phyloP scores from a whole-genome alignment of 2,797 vertebrate genomes.

The Tragelaphus eurycerus region DNA sequence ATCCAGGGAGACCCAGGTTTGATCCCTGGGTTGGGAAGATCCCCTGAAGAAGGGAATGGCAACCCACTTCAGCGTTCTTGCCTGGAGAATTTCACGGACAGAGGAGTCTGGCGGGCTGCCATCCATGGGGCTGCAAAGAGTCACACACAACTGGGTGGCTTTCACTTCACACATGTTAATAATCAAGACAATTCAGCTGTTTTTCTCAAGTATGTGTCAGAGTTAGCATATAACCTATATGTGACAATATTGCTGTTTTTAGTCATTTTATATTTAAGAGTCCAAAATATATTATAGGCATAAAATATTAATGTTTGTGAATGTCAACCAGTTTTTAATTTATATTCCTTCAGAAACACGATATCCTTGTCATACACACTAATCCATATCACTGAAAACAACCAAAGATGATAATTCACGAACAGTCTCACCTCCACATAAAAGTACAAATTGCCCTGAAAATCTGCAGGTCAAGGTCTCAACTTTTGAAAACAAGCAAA shows the following conservation, averaged over 20 bases:
- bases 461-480: conserved; percentile 13
- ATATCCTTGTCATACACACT: not conserved
- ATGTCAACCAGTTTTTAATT: conserved; percentile 22
- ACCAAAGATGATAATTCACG: not conserved
- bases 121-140: not conserved
- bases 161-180: conserved; percentile 17
- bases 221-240: conserved; percentile 16
- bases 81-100: not conserved
- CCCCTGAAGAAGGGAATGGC: not conserved
- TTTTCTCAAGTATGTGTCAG: conserved; percentile 5
- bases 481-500: conserved; percentile 24
- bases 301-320: conserved; percentile 42
- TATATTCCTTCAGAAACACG: conserved; percentile 45
- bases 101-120: not conserved
- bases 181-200: not conserved
- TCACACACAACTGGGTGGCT: not conserved
- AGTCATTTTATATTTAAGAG: conserved; percentile 44
- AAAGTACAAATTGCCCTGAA: conserved; percentile 22
- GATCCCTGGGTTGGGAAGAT: not conserved
- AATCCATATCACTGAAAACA: conserved; percentile 25
- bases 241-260: conserved; percentile 36
- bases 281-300: conserved; percentile 35
- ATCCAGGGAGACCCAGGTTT: not conserved
- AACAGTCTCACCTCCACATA: not conserved
- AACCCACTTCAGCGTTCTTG: not conserved